phyloP scores from a whole-genome alignment of 2,888 invertebrate genomes.

The Himalopsyche tibetana region DNA sequence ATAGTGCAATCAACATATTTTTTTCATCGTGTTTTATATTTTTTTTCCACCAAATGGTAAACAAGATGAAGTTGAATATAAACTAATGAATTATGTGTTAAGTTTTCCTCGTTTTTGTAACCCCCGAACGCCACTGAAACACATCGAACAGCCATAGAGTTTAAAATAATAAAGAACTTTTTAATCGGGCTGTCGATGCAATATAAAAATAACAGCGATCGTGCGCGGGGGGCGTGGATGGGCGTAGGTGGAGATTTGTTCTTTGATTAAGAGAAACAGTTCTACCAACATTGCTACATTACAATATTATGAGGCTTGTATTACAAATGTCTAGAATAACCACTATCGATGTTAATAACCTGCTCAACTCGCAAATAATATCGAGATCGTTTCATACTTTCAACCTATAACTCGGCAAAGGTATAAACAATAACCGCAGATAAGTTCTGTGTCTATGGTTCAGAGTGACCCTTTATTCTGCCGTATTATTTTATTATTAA shows the following conservation, averaged over 20 bases:
- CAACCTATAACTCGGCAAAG: neutral
- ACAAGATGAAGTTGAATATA: no score
- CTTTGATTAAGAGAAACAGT: constrained; percentile 29
- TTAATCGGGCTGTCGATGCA: constrained; percentile 59
- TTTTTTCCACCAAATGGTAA: no score
- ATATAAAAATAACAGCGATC: constrained; percentile 55
- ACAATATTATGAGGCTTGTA: constrained; percentile 19
- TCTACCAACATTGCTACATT: constrained; percentile 20
- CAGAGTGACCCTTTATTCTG: no score
- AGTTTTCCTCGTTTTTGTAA: no score
- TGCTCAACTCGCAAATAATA: constrained; percentile 10
- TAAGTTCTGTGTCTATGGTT: no score
- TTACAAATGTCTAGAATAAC: constrained; percentile 27
- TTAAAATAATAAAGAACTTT: constrained; percentile 62
- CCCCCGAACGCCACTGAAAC: neutral
- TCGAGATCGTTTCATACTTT: constrained; percentile 12
- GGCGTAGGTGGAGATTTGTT: constrained; percentile 42
- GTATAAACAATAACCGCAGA: neutral
- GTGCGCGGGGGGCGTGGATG: constrained; percentile 60
- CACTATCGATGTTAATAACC: constrained; percentile 34
- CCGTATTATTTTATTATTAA: no score
- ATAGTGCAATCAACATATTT: no score
- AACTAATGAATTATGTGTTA: no score
- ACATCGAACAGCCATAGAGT: constrained; percentile 49
- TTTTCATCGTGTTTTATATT: no score